Percentiles rank a stretch among this genome's conserved stretches.
phyloP scores from a whole-genome alignment of 2,888 invertebrate genomes.

The Rutpela maculata region DNA sequence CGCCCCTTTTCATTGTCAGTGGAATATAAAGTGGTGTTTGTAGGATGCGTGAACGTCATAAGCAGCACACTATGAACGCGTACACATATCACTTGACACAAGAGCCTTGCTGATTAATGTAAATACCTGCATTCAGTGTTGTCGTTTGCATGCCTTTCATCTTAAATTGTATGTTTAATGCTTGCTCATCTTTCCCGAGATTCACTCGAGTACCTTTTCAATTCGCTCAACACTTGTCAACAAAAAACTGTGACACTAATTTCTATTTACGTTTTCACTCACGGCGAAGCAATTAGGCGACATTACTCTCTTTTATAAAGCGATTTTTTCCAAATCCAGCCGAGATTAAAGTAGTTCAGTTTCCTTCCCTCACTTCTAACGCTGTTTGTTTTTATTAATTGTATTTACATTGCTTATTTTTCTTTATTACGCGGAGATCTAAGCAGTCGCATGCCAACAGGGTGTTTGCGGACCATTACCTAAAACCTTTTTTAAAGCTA shows the following conservation, averaged over 20 bases:
- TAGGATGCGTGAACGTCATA: constrained; percentile 58
- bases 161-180: constrained; percentile 58
- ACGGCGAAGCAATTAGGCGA: constrained; percentile 36
- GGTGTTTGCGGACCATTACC: not conserved
- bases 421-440: not conserved
- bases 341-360: constrained; percentile 32
- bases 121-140: constrained; percentile 64
- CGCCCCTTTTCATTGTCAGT: constrained; percentile 48
- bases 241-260: constrained; percentile 43
- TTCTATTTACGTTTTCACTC: constrained; percentile 43
- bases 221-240: constrained; percentile 39
- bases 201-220: constrained; percentile 50
- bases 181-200: constrained; percentile 55
- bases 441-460: not conserved
- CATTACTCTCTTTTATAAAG: constrained; percentile 36
- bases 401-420: not conserved
- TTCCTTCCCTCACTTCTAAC: constrained; percentile 18
- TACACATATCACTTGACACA: constrained; percentile 55
- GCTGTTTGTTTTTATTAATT: constrained; percentile 31
- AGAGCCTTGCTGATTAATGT: constrained; percentile 57
- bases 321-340: constrained; percentile 32
- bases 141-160: constrained; percentile 64
- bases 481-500: not conserved
- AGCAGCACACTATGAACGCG: constrained; percentile 48
- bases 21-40: constrained; percentile 51